Evolutionary conservation across 2,888 invertebrate species (phyloP).

Genomic region (Minunthozetes semirufus): DNA sequence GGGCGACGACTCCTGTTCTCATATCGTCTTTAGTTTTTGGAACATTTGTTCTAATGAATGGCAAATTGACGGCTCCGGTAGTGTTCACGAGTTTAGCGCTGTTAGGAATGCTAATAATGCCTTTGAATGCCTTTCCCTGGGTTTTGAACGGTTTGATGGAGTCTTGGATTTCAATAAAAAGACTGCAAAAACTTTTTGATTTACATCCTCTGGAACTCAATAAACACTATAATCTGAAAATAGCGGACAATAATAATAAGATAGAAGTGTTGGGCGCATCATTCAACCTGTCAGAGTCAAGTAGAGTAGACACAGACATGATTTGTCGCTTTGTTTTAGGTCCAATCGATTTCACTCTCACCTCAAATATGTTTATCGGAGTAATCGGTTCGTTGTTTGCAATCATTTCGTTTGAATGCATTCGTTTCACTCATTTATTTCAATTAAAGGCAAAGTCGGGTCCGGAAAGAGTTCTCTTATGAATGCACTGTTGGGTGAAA

Average conservation of each 20-base stretch:
- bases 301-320: neutral
- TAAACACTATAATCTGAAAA: constrained; percentile 16
- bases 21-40: constrained; percentile 76
- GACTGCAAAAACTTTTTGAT: constrained; percentile 68
- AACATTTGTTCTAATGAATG: constrained; percentile 64
- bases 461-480: constrained; percentile 84
- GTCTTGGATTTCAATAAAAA: constrained; percentile 85
- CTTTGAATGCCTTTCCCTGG: constrained; percentile 97
- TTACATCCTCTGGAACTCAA: constrained; percentile 17
- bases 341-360: constrained; percentile 39
- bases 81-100: constrained; percentile 89
- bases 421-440: constrained; percentile 3
- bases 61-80: constrained; percentile 77
- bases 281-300: constrained; percentile 2
- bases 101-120: constrained; percentile 89
- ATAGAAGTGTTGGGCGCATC: constrained; percentile 27
- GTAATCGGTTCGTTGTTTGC: constrained; percentile 56
- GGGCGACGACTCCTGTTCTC: constrained; percentile 93
- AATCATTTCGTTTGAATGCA: neutral
- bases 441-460: constrained; percentile 62
- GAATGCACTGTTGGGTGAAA: constrained; percentile 74
- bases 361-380: constrained; percentile 58
- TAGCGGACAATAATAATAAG: constrained; percentile 22
- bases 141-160: constrained; percentile 92
- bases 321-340: constrained; percentile 38